A percentile compares a stretch with the other conserved stretches of the same genome.
phyloP scores from a whole-genome alignment of 2,888 invertebrate genomes.

The Nemapogon koenigi region DNA sequence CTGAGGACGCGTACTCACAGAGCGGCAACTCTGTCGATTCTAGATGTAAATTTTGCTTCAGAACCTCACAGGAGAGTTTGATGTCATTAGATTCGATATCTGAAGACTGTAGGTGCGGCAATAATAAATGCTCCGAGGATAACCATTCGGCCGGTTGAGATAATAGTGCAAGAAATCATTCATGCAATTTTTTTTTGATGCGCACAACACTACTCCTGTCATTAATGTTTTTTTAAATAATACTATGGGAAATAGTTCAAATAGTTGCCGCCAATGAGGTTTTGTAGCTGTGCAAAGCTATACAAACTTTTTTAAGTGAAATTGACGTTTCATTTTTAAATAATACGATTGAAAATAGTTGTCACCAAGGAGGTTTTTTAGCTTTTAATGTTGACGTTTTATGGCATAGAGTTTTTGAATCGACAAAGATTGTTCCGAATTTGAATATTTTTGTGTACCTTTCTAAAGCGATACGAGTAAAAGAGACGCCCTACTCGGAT shows the following conservation, averaged over 20 bases:
- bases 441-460: no score
- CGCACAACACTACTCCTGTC: background rate
- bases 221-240: background rate
- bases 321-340: no score
- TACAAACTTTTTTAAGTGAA: no score
- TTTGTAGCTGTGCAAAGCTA: no score
- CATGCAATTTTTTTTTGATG: background rate
- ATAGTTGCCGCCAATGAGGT: no score
- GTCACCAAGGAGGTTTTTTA: background rate
- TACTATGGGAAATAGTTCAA: background rate
- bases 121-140: constrained; percentile 28
- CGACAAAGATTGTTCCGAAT: no score
- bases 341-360: background rate
- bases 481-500: no score
- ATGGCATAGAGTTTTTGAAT: no score
- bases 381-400: background rate
- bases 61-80: constrained; percentile 51
- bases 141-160: constrained; percentile 35
- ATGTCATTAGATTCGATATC: constrained; percentile 54
- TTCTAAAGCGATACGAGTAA: no score
- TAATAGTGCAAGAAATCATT: no score
- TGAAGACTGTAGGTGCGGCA: constrained; percentile 44
- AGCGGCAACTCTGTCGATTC: constrained; percentile 51
- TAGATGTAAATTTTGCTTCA: constrained; percentile 39
- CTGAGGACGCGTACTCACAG: constrained; percentile 50